These are phyloP conservation scores for roundworm (Caenorhabditis elegans) DNA, from an alignment of 1,140 invertebrate species.

Conservation along the genomic window DNA sequence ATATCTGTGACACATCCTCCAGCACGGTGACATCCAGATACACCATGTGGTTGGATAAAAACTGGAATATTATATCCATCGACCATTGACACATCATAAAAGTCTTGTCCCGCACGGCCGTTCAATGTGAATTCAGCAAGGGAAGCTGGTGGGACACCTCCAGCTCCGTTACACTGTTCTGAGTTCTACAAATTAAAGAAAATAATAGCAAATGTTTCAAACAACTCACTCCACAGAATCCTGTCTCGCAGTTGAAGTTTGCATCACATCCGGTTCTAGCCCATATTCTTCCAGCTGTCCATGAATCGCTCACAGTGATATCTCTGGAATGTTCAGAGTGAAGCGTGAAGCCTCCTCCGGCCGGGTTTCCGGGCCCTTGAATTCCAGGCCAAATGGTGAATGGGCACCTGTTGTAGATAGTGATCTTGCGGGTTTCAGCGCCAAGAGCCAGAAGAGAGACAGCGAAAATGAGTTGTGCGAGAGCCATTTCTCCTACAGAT, in stretches of 20 bases:
- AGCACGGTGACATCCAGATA: slow-evolving; percentile 67
- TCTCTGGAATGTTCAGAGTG: background rate
- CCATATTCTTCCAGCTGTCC: slow-evolving; percentile 52
- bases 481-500: too few relatives aligned
- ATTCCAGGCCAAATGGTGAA: slow-evolving; percentile 45
- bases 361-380: slow-evolving; percentile 12
- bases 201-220: too few relatives aligned
- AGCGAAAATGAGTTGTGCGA: too few relatives aligned
- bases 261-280: slow-evolving; percentile 51
- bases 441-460: too few relatives aligned
- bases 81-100: slow-evolving; percentile 69
- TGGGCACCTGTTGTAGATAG: slow-evolving; percentile 41
- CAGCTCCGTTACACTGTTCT: slow-evolving; percentile 67
- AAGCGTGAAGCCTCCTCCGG: slow-evolving; percentile 36
- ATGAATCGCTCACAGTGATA: slow-evolving; percentile 42
- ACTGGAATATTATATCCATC: slow-evolving; percentile 68
- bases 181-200: slow-evolving; percentile 47
- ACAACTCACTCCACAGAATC: slow-evolving; percentile 48
- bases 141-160: slow-evolving; percentile 68
- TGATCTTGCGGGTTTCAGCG: too few relatives aligned
- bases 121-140: slow-evolving; percentile 60
- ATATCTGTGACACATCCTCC: slow-evolving; percentile 63
- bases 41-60: slow-evolving; percentile 52
- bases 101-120: slow-evolving; percentile 48
- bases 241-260: slow-evolving; percentile 53